phyloP scores from a whole-genome alignment of 2,113 vertebrate genomes.

The Xenotilapia caudafasciata region DNA sequence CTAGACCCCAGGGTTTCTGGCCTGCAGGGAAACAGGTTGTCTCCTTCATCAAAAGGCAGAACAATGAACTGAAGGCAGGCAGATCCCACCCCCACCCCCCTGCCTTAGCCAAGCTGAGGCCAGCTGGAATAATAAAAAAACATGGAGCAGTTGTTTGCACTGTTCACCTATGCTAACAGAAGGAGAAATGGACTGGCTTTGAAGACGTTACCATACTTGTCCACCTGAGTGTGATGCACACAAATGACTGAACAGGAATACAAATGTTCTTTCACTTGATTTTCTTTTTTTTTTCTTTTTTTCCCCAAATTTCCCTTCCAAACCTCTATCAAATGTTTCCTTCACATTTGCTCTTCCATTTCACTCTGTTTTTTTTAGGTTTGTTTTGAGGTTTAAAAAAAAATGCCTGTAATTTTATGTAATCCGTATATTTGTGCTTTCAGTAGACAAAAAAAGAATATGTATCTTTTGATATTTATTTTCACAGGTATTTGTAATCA shows the following conservation, averaged over 20 bases:
- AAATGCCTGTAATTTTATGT: conserved; percentile 28
- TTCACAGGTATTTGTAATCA: conserved; percentile 53
- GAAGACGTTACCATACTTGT: neutral
- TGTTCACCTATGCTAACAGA: neutral
- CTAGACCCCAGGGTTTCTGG: neutral
- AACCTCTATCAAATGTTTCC: neutral
- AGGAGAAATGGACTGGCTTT: conserved; percentile 12
- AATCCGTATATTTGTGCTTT: conserved; percentile 41
- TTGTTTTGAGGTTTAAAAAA: conserved; percentile 3
- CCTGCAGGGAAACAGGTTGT: neutral
- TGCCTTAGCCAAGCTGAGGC: neutral
- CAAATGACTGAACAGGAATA: neutral
- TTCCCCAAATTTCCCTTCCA: neutral
- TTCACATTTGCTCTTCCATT: conserved; percentile 7
- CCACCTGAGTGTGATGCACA: neutral
- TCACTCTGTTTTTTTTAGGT: neutral
- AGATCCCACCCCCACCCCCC: neutral
- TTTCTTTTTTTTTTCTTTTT: neutral
- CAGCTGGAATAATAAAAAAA: conserved; percentile 24
- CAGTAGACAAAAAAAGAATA: conserved; percentile 29
- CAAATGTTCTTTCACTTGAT: neutral
- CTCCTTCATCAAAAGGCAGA: neutral
- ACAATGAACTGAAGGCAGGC: neutral
- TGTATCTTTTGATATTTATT: conserved; percentile 67
- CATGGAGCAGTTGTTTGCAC: neutral